phyloP scores from a whole-genome alignment of 2,888 invertebrate species.

The Agrochola circellaris region DNA sequence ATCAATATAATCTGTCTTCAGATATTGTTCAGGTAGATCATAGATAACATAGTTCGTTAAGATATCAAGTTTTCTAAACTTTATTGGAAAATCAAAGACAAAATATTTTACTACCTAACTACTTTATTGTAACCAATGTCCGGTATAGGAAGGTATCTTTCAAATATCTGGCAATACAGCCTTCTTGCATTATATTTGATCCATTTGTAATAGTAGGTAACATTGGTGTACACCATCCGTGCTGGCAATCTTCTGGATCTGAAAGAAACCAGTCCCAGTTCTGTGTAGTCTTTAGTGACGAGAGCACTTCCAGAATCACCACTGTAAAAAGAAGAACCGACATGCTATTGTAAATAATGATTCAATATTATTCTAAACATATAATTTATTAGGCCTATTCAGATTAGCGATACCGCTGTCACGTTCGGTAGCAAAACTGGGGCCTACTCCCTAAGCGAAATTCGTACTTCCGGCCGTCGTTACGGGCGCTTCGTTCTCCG shows the following conservation, averaged over 20 bases:
- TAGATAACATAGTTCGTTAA: background rate
- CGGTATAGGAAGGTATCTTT: background rate
- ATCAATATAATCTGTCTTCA: background rate
- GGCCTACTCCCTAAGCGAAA: too few species aligned
- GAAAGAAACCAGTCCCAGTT: slow-evolving; percentile 78
- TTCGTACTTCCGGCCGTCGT: too few species aligned
- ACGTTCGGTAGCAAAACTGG: too few species aligned
- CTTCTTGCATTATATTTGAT: slow-evolving; percentile 14
- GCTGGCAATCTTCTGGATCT: slow-evolving; percentile 61
- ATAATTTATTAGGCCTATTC: background rate
- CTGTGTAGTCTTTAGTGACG: slow-evolving; percentile 60
- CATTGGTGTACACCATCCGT: slow-evolving; percentile 76
- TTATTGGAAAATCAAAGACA: background rate
- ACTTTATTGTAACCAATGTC: too few species aligned
- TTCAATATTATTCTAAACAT: background rate
- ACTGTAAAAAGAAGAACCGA: slow-evolving; percentile 66
- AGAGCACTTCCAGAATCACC: slow-evolving; percentile 79
- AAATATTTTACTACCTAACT: background rate
- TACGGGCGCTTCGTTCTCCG: too few species aligned
- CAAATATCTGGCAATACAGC: slow-evolving; percentile 18
- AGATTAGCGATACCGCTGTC: too few species aligned
- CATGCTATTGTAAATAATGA: background rate
- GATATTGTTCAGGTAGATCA: background rate
- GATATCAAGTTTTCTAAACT: background rate
- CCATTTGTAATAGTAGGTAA: slow-evolving; percentile 60